Evolutionary conservation across 2,888 invertebrate genomes (phyloP).

Genomic region (Drosophila yooni): DNA sequence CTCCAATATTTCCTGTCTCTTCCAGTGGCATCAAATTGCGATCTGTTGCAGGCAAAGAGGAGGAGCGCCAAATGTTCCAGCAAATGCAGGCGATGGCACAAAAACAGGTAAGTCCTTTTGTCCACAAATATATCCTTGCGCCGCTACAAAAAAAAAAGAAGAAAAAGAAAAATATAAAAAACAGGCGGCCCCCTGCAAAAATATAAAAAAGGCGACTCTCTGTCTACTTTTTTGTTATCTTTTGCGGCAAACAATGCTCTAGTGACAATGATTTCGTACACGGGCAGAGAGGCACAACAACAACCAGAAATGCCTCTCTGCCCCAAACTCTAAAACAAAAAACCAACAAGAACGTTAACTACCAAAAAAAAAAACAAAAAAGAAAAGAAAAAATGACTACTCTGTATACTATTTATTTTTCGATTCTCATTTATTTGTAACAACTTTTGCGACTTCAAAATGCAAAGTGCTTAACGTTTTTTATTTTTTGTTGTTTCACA

Average conservation of each 20-base stretch:
- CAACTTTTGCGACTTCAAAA: conserved; percentile 30
- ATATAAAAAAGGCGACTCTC: conserved; percentile 28
- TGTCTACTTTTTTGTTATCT: conserved; percentile 39
- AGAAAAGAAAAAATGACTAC: conserved; percentile 15
- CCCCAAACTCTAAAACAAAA: conserved; percentile 26
- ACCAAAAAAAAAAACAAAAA: conserved; percentile 34
- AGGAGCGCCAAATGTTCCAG: conserved; percentile 97
- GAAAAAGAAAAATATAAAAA: background rate
- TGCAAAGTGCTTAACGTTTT: conserved; percentile 25
- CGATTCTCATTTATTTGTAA: conserved; percentile 1
- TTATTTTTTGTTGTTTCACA: conserved; percentile 14
- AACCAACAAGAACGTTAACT: conserved; percentile 44
- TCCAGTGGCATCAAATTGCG: conserved; percentile 8
- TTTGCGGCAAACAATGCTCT: conserved; percentile 77
- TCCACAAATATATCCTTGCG: conserved; percentile 16
- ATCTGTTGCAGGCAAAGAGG: conserved; percentile 91
- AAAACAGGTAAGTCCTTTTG: conserved; percentile 91
- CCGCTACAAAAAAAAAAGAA: conserved; percentile 20
- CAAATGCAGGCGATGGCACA: conserved; percentile 98
- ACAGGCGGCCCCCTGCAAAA: conserved; percentile 29
- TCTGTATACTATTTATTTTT: conserved; percentile 9
- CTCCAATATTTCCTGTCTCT: conserved; percentile 1
- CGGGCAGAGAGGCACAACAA: conserved; percentile 29
- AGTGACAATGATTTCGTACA: conserved; percentile 80
- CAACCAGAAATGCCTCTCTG: conserved; percentile 25